Conservation (phyloP, 2,113 vertebrate species). For the Procavia capensis region DNA sequence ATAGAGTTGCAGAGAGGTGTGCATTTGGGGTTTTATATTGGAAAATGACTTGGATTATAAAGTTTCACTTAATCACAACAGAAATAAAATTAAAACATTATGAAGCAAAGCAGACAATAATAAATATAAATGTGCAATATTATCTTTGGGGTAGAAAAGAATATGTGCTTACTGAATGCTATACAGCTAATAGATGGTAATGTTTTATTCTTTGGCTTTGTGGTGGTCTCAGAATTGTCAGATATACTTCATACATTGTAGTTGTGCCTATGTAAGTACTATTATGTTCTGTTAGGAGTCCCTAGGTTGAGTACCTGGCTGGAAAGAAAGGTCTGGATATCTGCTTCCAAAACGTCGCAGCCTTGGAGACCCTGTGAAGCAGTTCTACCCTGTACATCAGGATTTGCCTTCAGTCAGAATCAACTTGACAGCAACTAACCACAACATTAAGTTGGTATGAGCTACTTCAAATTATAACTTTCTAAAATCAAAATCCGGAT, state of each 20-base stretch:
- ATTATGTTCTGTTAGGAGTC: neutral
- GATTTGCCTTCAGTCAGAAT: neutral
- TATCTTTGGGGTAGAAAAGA: neutral
- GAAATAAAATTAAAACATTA: too few relatives aligned
- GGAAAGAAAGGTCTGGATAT: neutral
- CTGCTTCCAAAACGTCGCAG: neutral
- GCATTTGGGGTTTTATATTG: too few relatives aligned
- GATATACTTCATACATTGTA: neutral
- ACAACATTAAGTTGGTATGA: neutral
- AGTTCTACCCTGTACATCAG: neutral
- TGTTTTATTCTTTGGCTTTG: neutral
- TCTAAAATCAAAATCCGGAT: neutral
- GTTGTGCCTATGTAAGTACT: neutral
- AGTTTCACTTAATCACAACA: too few relatives aligned
- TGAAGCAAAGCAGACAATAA: neutral
- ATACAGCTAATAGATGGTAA: neutral
- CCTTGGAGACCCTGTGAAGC: too few relatives aligned
- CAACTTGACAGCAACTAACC: neutral
- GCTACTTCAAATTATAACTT: neutral
- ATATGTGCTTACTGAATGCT: neutral
- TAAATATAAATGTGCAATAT: neutral
- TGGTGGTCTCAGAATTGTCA: neutral
- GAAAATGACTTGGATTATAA: too few relatives aligned
- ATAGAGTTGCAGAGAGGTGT: too few relatives aligned
- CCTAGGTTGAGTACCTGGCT: neutral